Percentiles rank a stretch among this genome's conserved stretches.
These are phyloP conservation scores for Ischnura elegans DNA, from an alignment of 2,888 invertebrate genomes.

Conservation along the genomic window DNA sequence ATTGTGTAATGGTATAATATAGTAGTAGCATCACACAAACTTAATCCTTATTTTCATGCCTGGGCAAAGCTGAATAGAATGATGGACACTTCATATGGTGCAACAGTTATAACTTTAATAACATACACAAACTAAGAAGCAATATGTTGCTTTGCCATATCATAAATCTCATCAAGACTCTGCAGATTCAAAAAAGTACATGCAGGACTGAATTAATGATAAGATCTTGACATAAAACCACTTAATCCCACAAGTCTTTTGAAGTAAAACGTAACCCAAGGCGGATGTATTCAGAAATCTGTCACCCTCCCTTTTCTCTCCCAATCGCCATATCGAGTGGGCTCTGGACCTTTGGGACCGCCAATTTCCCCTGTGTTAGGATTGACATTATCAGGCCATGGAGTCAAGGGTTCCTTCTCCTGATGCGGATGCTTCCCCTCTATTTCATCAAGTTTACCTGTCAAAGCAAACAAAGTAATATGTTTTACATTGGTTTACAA, in stretches of 20 bases:
- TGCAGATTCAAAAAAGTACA: background rate
- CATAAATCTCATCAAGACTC: no score
- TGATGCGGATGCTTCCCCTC: constrained; percentile 85
- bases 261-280: background rate
- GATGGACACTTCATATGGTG: no score
- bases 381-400: constrained; percentile 93
- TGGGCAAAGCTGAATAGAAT: no score
- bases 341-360: constrained; percentile 98
- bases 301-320: constrained; percentile 98
- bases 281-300: constrained; percentile 92
- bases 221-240: background rate
- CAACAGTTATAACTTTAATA: no score
- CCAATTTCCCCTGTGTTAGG: constrained; percentile 96
- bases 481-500: background rate
- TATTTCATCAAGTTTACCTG: constrained; percentile 89
- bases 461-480: background rate
- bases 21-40: no score
- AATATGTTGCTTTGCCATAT: no score
- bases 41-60: no score
- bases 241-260: background rate
- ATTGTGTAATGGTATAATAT: no score
- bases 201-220: no score
- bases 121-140: no score
- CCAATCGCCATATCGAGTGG: constrained; percentile 99
- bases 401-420: constrained; percentile 90